Evolutionary conservation across 2,888 invertebrate genomes (phyloP).

Genomic region (Kryphioiulus occultus): DNA sequence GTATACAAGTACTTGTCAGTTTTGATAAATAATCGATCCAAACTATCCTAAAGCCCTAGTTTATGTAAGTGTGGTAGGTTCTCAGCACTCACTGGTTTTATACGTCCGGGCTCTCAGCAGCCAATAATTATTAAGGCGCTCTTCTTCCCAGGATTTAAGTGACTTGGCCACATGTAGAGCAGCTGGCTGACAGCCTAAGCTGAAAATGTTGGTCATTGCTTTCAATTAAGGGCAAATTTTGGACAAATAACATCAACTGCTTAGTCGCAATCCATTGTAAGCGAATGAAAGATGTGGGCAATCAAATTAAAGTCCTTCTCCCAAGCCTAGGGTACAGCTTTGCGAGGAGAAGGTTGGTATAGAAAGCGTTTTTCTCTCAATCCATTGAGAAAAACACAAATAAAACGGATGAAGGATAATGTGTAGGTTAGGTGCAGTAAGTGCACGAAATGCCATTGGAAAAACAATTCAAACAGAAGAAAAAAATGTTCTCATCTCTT

Average conservation of each 20-base stretch:
- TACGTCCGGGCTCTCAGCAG: background rate
- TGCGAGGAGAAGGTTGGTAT: background rate
- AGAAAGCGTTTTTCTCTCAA: no score
- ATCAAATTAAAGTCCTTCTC: background rate
- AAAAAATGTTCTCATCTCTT: no score
- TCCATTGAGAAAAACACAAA: no score
- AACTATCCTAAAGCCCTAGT: background rate
- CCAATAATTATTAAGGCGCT: slow-evolving; percentile 26
- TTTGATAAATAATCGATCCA: background rate
- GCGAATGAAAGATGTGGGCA: background rate
- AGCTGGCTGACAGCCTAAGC: background rate
- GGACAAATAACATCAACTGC: slow-evolving; percentile 27
- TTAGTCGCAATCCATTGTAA: background rate
- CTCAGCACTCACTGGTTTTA: background rate
- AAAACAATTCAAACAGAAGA: no score
- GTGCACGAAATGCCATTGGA: no score
- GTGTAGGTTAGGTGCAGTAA: no score
- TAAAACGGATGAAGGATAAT: no score
- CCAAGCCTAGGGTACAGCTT: background rate
- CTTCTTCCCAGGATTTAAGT: background rate
- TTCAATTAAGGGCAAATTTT: slow-evolving; percentile 29
- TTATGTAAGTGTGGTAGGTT: background rate
- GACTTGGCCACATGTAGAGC: background rate
- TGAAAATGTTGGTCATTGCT: slow-evolving; percentile 28
- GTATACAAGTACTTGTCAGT: background rate